Conservation (phyloP, 2,888 invertebrate genomes). For the Microchrysa polita region DNA sequence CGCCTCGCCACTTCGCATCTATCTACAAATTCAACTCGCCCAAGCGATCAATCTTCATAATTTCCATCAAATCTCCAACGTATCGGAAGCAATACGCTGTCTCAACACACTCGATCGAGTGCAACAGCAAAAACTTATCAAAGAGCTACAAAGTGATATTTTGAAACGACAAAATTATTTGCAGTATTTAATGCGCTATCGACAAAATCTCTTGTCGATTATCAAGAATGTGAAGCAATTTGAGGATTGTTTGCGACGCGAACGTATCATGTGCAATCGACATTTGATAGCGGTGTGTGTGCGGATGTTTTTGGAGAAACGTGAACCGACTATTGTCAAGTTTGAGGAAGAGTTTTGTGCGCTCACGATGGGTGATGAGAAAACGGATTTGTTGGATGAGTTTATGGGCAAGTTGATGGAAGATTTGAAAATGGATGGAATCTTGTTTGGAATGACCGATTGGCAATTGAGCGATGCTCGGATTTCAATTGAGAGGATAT, state of each 20-base stretch:
- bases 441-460: slow-evolving; percentile 73
- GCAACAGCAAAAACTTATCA: slow-evolving; percentile 78
- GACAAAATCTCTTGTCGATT: slow-evolving; percentile 80
- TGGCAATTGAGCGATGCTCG: slow-evolving; percentile 80
- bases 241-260: slow-evolving; percentile 70
- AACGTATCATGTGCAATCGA: slow-evolving; percentile 76
- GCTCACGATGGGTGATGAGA: slow-evolving; percentile 87
- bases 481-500: slow-evolving; percentile 86
- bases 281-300: slow-evolving; percentile 81
- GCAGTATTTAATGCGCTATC: slow-evolving; percentile 81
- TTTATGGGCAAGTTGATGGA: slow-evolving; percentile 77
- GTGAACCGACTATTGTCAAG: slow-evolving; percentile 75
- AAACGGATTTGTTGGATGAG: slow-evolving; percentile 85
- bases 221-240: slow-evolving; percentile 77
- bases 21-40: slow-evolving; percentile 79
- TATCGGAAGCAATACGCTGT: slow-evolving; percentile 85
- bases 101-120: slow-evolving; percentile 75
- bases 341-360: slow-evolving; percentile 85
- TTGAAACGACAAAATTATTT: slow-evolving; percentile 80
- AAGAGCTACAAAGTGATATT: slow-evolving; percentile 80
- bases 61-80: slow-evolving; percentile 78
- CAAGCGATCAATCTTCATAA: slow-evolving; percentile 85
- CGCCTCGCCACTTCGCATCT: slow-evolving; percentile 69
- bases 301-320: slow-evolving; percentile 81
- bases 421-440: slow-evolving; percentile 75